A percentile compares a stretch with the other conserved stretches of the same genome.
phyloP scores from a whole-genome alignment of 2,113 vertebrate species.

The Otocyon megalotis region DNA sequence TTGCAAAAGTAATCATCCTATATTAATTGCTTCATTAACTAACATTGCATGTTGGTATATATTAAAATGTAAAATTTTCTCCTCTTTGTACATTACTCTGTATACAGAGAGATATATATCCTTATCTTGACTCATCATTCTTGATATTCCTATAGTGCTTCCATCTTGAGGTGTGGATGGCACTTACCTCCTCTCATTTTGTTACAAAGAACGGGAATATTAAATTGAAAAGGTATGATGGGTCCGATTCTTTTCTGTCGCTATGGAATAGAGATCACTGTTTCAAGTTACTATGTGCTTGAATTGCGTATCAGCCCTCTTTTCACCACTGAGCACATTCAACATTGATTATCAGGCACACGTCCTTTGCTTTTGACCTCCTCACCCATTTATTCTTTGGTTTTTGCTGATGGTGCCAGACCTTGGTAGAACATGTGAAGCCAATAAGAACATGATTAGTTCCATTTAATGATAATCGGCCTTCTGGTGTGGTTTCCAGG shows the following conservation, averaged over 20 bases:
- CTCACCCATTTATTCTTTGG: background rate
- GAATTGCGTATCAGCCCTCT: background rate
- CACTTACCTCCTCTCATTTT: background rate
- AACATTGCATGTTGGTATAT: background rate
- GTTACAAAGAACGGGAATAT: background rate
- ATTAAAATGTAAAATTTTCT: background rate
- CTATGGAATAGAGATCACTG: background rate
- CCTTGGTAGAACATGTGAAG: slow-evolving; percentile 38
- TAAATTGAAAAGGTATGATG: background rate
- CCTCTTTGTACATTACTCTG: background rate
- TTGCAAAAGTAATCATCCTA: background rate
- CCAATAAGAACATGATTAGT: slow-evolving; percentile 56
- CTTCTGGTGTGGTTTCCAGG: slow-evolving; percentile 56
- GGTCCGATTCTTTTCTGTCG: background rate
- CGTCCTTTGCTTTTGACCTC: slow-evolving; percentile 44
- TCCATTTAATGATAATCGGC: slow-evolving; percentile 55
- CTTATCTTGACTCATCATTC: background rate
- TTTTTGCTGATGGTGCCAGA: slow-evolving; percentile 38
- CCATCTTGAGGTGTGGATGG: background rate
- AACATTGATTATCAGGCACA: background rate
- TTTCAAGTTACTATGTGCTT: background rate
- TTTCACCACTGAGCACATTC: background rate
- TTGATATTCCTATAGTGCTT: background rate
- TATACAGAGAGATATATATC: background rate
- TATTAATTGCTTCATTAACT: background rate